phyloP scores from a whole-genome alignment of 2,797 vertebrate species.

The Hippocampus kuda region DNA sequence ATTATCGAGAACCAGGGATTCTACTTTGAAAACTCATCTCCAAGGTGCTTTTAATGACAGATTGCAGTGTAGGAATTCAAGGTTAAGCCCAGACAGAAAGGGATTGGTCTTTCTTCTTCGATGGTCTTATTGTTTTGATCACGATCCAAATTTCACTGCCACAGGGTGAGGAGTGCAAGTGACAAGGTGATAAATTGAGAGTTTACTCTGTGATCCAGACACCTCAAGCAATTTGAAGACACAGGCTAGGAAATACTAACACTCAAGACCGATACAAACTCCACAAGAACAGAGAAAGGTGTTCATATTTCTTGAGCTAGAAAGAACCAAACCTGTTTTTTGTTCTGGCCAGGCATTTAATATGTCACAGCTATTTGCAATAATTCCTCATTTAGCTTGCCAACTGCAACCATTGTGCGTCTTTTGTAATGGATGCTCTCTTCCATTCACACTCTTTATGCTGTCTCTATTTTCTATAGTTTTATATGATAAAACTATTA shows the following conservation, averaged over 20 bases:
- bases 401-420: too few species aligned
- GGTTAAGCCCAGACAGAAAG: background rate
- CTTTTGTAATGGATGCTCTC: background rate
- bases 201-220: background rate
- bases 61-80: constrained; percentile 14
- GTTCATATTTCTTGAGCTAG: background rate
- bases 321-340: background rate
- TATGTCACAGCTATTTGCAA: too few species aligned
- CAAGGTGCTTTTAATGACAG: constrained; percentile 15
- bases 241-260: background rate
- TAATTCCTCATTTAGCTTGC: background rate
- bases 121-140: background rate
- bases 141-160: background rate
- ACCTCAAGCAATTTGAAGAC: background rate
- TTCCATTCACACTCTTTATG: background rate
- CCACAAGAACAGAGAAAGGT: background rate
- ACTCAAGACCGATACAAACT: background rate
- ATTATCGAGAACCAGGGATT: constrained; percentile 18
- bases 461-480: background rate
- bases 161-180: background rate
- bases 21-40: constrained; percentile 22
- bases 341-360: background rate
- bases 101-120: background rate
- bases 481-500: too few species aligned
- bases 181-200: background rate